Evolutionary conservation across 2,113 vertebrate species (phyloP).

Genomic region (Spea multiplicata): DNA sequence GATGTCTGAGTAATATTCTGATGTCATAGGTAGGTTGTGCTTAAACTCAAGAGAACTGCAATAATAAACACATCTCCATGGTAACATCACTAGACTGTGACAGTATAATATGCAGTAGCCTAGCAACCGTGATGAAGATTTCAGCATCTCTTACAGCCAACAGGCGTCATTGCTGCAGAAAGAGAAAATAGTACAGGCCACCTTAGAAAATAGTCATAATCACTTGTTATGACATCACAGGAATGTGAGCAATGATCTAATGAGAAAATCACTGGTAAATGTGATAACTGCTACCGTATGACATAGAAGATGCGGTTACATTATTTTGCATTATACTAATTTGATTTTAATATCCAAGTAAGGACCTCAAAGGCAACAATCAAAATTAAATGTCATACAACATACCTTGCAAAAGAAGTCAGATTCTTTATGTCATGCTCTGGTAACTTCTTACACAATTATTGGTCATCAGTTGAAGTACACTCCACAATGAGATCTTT

Average conservation of each 20-base stretch:
- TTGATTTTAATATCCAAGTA: too few species aligned
- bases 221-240: neutral
- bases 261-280: neutral
- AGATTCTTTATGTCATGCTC: too few species aligned
- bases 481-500: too few species aligned
- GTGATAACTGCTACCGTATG: neutral
- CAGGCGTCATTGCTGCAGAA: constrained; percentile 1
- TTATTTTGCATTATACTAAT: too few species aligned
- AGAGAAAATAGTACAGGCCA: neutral
- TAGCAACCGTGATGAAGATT: constrained; percentile 54
- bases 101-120: constrained; percentile 50
- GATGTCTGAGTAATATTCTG: constrained; percentile 40
- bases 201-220: neutral
- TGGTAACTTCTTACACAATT: too few species aligned
- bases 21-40: constrained; percentile 24
- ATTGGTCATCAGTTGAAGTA: too few species aligned
- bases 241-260: neutral
- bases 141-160: constrained; percentile 36
- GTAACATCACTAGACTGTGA: constrained; percentile 59
- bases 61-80: constrained; percentile 56
- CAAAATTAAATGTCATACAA: too few species aligned
- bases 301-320: too few species aligned
- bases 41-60: constrained; percentile 46
- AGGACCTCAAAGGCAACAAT: too few species aligned
- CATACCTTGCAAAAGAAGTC: too few species aligned